Evolutionary conservation across 2,113 vertebrate species (phyloP).

Genomic region (Oryzias javanicus): DNA sequence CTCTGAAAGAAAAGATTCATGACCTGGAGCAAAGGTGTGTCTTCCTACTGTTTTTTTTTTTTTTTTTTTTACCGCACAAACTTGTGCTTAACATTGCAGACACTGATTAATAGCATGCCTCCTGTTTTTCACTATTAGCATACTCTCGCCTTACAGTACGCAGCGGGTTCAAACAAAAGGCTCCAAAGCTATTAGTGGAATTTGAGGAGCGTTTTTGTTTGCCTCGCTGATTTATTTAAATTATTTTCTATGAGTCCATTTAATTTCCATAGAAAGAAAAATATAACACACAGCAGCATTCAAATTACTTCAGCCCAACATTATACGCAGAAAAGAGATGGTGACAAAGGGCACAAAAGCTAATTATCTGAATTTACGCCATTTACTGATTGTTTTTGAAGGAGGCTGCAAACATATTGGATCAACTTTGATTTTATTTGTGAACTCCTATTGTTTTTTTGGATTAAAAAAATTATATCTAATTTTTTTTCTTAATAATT

Average conservation of each 20-base stretch:
- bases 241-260: not conserved
- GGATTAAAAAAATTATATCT: no score
- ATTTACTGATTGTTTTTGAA: not conserved
- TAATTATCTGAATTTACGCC: constrained; percentile 3
- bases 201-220: not conserved
- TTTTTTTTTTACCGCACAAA: not conserved
- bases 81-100: not conserved
- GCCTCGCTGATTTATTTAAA: not conserved
- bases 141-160: no score
- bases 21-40: constrained; percentile 77
- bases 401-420: no score
- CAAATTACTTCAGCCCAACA: not conserved
- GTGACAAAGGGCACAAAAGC: not conserved
- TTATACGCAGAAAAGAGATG: not conserved
- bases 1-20: constrained; percentile 75
- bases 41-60: not conserved
- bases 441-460: no score
- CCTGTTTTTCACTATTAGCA: no score
- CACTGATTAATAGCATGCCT: not conserved
- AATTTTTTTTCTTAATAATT: no score
- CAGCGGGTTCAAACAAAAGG: no score
- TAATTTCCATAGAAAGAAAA: not conserved
- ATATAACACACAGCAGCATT: not conserved
- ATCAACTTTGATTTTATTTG: no score
- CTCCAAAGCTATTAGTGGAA: not conserved